Base-by-base conservation (phyloP, 53 echinoderm and acorn worm genomes). In the Henricia sp. region DNA sequence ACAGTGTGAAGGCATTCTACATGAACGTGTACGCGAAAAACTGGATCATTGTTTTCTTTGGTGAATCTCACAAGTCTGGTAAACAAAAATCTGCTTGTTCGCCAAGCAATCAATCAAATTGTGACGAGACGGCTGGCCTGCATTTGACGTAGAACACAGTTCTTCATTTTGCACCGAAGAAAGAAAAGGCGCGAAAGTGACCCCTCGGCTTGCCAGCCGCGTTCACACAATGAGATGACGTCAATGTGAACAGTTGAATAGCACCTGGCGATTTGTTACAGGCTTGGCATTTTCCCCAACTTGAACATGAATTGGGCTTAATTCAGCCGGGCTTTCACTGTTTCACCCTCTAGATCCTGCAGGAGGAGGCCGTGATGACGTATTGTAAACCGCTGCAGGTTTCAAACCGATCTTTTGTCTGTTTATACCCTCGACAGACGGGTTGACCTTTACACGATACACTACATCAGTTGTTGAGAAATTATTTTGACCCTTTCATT, bases 191-290 rank as follows among this genome's bases (percentile, higher is more conserved):
- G 38, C 39, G 5, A 67, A 67, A 67, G 20, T 0, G 21, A 17
- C 21, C 5, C 13, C 60, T 28, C 63, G 14, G 32, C 32, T 63
- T 27, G 11, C 12, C 17, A 13, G 32, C 10, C 62, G 62, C 14
- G 32, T 12, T 3, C 17, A 39, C 67, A 67, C 39, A 67, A 67
- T 67, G 67, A 19, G 67, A 67, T 67, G 67, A 67, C 67, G 67
- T 67, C 67, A 67, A 67, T 38, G 21, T 67, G 14, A 9, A 16
- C 1, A 0, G 9, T n/a, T 11, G 37, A 24, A 2, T 14, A 65
- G 24, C 65, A 65, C 65, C 65, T 35, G 65, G 3, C n/a, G 35
- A 3, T 34, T 8, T 19, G 67, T 17, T 9, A 56, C 57, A 23
- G 27, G 19, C 3, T 56, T 56, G 23, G 3, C 62, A 29, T 13